Percentiles rank a stretch among this genome's conserved stretches.
Evolutionary conservation across 2,113 vertebrate genomes (phyloP).

Genomic region (Bagarius yarrelli): DNA sequence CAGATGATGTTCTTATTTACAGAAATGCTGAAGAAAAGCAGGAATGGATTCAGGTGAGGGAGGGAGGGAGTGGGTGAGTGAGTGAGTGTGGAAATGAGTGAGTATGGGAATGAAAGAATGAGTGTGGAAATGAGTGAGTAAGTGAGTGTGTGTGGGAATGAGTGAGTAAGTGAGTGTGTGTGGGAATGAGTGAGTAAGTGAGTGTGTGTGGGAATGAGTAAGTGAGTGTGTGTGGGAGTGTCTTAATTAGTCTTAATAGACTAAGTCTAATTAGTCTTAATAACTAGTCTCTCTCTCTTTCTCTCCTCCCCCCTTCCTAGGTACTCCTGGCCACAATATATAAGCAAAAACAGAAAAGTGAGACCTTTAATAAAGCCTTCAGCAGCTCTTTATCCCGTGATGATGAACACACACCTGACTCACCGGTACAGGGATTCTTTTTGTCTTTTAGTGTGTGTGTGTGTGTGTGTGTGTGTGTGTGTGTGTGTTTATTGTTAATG

Average conservation of each 20-base stretch:
- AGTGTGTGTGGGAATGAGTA: too few relatives aligned
- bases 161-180: not conserved
- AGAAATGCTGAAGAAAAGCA: slow-evolving; percentile 94
- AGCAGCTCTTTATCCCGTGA: slow-evolving; percentile 83
- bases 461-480: not conserved
- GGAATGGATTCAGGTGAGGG: slow-evolving; percentile 92
- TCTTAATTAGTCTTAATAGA: too few relatives aligned
- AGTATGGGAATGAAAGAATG: not conserved
- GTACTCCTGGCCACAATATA: slow-evolving; percentile 88
- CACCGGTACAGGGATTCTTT: slow-evolving; percentile 69
- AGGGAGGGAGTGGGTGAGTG: slow-evolving; percentile 50
- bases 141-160: not conserved
- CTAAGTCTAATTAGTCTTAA: not conserved
- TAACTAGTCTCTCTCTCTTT: not conserved
- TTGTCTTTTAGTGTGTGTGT: not conserved
- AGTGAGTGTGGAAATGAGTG: not conserved
- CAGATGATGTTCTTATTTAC: slow-evolving; percentile 50
- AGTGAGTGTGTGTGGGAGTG: too few relatives aligned
- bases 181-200: not conserved
- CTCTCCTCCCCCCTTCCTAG: slow-evolving; percentile 60
- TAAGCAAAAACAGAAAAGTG: slow-evolving; percentile 93
- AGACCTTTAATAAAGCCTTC: slow-evolving; percentile 91
- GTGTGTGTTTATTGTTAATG: not conserved
- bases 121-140: not conserved
- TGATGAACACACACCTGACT: slow-evolving; percentile 80